Base-by-base conservation (phyloP, 2,113 vertebrate genomes). In the Meleagris gallopavo region DNA sequence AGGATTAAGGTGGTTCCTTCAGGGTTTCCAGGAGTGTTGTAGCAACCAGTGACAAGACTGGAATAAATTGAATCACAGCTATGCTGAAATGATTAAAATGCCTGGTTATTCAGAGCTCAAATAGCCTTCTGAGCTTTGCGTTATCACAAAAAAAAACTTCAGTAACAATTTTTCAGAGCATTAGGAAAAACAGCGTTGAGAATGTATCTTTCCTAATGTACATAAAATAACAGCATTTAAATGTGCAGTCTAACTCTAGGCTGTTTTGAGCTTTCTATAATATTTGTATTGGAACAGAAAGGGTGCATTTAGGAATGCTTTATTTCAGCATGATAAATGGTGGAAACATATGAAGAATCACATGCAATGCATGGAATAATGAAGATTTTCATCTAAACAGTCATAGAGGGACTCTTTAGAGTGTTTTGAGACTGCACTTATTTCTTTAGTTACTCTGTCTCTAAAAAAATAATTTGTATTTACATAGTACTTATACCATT, bases 1-100 rank as follows among this genome's bases (percentile, higher is more conserved):
- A 78, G 66, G 76, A 88, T 89, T 94, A 86, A 86, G 40, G 65
- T 54, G 80, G 61, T 72, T 92, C 90, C 80, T 30, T 92, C 60
- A 82, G 77, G 64, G 20, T 6, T 93, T 90, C 57, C 73, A 92
- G 62, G 32, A 91, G 8, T 12, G 14, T 19, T 86, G 75, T 83
- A 7, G 10, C 15, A 86, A 83, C 11, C 34, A 61, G 2, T 69
- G 83, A 79, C 90, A 88, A 90, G 38, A 27, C 15, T 69, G 30
- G 52, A 92, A 93, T 74, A 88, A 94, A 90, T 0, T 69, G 41
- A 43, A 92, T 13, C 57, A 86, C 34, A 86, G 57, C 13, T 86
- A 55, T 60, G 62, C 38, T 36, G 75, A 62, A 83, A 78, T 43
- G 14, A 75, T 50, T 92, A 19, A 90, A 92, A 94, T 55, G 16